Evolutionary conservation across 2,113 vertebrate genomes (phyloP).

Genomic region (Dipodomys merriami): DNA sequence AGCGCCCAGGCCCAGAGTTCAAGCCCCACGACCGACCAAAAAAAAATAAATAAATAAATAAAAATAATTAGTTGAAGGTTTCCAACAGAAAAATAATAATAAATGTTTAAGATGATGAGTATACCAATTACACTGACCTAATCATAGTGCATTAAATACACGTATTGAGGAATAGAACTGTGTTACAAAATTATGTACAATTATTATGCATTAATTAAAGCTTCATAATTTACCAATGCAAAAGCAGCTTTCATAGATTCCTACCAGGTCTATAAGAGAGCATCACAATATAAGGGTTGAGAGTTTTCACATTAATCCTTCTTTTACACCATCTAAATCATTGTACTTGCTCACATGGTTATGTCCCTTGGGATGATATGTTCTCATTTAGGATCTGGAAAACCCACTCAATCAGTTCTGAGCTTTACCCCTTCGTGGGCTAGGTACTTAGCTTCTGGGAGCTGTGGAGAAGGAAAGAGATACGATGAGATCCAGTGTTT

Average conservation of each 20-base stretch:
- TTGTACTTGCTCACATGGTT: background rate
- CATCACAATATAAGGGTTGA: background rate
- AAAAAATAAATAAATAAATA: too few species aligned
- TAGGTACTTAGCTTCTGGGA: background rate
- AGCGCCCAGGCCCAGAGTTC: too few species aligned
- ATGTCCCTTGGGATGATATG: background rate
- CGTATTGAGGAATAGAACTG: background rate
- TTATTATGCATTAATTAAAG: background rate
- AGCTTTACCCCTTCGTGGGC: background rate
- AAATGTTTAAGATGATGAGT: background rate
- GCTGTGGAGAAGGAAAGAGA: background rate
- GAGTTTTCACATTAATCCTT: background rate
- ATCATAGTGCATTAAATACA: background rate
- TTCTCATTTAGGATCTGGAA: background rate
- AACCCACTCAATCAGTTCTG: background rate
- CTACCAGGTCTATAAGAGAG: conserved; percentile 25
- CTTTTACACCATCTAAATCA: background rate
- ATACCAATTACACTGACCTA: background rate
- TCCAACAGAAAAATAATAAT: background rate
- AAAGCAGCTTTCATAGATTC: background rate
- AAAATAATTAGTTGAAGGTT: background rate
- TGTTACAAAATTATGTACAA: background rate
- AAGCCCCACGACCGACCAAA: too few species aligned
- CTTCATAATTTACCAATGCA: background rate
- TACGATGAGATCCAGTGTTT: background rate